phyloP scores from a whole-genome alignment of 2,113 vertebrate genomes.

The Engystomops pustulosus region DNA sequence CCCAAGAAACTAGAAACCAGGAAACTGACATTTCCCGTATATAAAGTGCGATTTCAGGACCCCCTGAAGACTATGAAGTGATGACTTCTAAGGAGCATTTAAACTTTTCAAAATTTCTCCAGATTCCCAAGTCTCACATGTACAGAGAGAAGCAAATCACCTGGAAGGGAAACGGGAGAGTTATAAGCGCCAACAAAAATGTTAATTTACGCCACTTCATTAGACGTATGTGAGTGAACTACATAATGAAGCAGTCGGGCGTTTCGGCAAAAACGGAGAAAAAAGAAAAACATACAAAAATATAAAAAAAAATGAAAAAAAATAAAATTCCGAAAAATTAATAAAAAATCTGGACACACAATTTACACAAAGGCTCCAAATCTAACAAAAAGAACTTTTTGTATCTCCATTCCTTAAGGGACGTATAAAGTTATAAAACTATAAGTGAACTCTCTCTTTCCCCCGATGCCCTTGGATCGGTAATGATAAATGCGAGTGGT shows the following conservation, averaged over 20 bases:
- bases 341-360: not conserved
- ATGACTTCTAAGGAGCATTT: conserved; percentile 46
- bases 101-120: conserved; percentile 48
- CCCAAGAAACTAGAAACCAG: not conserved
- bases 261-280: not conserved
- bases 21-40: conserved; percentile 35
- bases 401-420: conserved; percentile 6
- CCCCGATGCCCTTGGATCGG: conserved; percentile 72
- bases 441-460: conserved; percentile 70
- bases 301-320: too few relatives aligned
- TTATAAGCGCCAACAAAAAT: conserved; percentile 19
- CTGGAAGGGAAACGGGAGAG: conserved; percentile 41
- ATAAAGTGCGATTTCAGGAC: conserved; percentile 28
- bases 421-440: conserved; percentile 43
- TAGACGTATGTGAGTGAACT: conserved; percentile 16
- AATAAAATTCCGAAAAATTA: too few relatives aligned
- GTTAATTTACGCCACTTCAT: conserved; percentile 30
- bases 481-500: conserved; percentile 81
- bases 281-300: not conserved
- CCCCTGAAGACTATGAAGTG: conserved; percentile 44
- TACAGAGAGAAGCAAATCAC: conserved; percentile 42
- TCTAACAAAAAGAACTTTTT: conserved; percentile 26
- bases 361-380: not conserved
- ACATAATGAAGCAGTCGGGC: not conserved
- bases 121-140: conserved; percentile 49